Evolutionary conservation across 2,888 invertebrate species (phyloP), one percentile per base, ranked within the genome.

Genomic region (Lissocephala sabroskyi): DNA sequence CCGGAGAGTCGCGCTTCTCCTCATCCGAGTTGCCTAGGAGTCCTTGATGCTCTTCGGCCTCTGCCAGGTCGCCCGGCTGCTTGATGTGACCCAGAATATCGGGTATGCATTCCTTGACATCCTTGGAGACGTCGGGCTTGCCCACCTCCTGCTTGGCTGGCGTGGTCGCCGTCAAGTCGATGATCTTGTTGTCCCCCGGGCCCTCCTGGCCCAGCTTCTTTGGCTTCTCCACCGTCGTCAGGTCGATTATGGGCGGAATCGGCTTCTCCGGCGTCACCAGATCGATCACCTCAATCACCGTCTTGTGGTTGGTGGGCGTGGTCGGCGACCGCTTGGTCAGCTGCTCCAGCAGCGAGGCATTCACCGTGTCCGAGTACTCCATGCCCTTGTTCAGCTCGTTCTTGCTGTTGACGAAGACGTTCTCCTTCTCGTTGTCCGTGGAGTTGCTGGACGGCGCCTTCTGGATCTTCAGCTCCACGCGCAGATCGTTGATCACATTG

Each of bases 301-400:
- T 75, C 45, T 65, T 77, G 41, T 71, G 79, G 23, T 71, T 78
- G 19, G 79, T 76, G 6, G 80, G 80, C 39, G 80, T 78, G 9
- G 79, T 65, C 9, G 82, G 79, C 4, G 74, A 60, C 1, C 59
- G 45, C 13, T 75, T 78, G 13, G 49, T 65, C 9, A 80, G 56
- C 28, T 75, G 75, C 32, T 84, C 85, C 41, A 84, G 63, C 16
- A 85, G 56, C 7, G 81, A 74, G 2, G 79, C 79, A 55, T 82
- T 83, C 7, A 84, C 77, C 9, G 79, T 79, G 52, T 85, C 85
- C 6, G 82, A 79, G 43, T 80, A 83, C 56, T 82, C 82, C 73
- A 82, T 77, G 32, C 80, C 82, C 49, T 83, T 85, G 57, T 84
- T 84, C 2, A 85, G 61, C 53, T 82, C 84, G 56, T 83, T 84